phyloP scores from a whole-genome alignment of 1,140 invertebrate genomes.

The Chymomyza costata region DNA sequence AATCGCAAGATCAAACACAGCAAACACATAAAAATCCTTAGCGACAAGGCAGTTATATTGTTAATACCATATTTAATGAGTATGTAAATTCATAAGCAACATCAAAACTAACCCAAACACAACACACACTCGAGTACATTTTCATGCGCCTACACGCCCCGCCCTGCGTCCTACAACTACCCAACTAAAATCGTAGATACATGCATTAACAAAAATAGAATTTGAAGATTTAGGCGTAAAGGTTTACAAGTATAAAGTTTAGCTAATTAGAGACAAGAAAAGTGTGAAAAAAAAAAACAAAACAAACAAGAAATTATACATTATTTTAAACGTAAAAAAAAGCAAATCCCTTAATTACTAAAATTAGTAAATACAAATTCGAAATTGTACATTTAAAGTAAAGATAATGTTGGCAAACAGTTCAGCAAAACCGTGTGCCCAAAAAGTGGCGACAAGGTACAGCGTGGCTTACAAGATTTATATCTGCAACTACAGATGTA shows the following conservation, averaged over 20 bases:
- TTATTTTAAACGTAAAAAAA: slow-evolving; percentile 50
- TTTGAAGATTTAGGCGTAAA: slow-evolving; percentile 53
- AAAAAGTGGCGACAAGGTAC: slow-evolving; percentile 24
- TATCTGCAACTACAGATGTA: too few species aligned
- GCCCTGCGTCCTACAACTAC: slow-evolving; percentile 24
- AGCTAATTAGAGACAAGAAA: slow-evolving; percentile 63
- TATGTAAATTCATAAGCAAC: slow-evolving; percentile 52
- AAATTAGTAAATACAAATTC: slow-evolving; percentile 72
- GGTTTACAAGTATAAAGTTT: slow-evolving; percentile 65
- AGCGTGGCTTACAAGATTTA: slow-evolving; percentile 10
- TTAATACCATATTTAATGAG: slow-evolving; percentile 47
- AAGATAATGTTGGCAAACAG: slow-evolving; percentile 11
- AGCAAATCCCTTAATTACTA: slow-evolving; percentile 58
- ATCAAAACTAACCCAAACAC: slow-evolving; percentile 21
- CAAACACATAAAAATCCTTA: slow-evolving; percentile 38
- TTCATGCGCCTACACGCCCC: slow-evolving; percentile 44
- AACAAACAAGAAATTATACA: slow-evolving; percentile 43
- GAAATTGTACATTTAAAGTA: slow-evolving; percentile 69
- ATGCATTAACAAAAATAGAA: slow-evolving; percentile 55
- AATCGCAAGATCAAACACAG: slow-evolving; percentile 41
- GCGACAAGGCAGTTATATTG: slow-evolving; percentile 59
- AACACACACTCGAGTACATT: slow-evolving; percentile 36
- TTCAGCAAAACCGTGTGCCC: background rate
- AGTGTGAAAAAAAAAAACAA: slow-evolving; percentile 26
- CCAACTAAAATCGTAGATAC: slow-evolving; percentile 37